A percentile compares a stretch with the other conserved stretches of the same genome.
phyloP scores from a whole-genome alignment of 2,888 invertebrate species.

The Phymatocera aterrima region DNA sequence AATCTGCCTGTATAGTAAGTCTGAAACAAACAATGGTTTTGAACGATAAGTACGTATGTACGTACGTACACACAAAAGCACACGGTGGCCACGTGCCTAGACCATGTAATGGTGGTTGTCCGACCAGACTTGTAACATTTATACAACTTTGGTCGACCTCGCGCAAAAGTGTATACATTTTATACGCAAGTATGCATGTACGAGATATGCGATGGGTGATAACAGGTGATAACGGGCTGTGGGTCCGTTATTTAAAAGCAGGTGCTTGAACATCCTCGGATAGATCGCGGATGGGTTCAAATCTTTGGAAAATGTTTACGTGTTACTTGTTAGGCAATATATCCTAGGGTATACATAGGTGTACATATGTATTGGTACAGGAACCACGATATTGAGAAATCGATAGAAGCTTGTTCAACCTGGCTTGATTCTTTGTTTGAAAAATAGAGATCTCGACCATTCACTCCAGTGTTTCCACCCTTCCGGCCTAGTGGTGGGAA shows the following conservation, averaged over 20 bases:
- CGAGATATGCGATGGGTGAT: neutral
- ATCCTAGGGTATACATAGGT: neutral
- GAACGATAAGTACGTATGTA: conserved; percentile 25
- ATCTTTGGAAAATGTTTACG: neutral
- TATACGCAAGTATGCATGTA: neutral
- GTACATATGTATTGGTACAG: too few relatives aligned
- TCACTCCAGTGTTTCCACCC: neutral
- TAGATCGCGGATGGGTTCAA: neutral
- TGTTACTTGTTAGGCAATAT: too few relatives aligned
- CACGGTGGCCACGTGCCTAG: conserved; percentile 14
- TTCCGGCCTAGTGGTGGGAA: neutral
- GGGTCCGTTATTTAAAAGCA: neutral
- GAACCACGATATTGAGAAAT: neutral
- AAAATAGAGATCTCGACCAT: neutral
- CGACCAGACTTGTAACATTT: neutral
- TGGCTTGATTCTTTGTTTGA: neutral
- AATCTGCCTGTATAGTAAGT: conserved; percentile 86
- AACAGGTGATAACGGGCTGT: conserved; percentile 3
- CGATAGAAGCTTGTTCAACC: neutral
- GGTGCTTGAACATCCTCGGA: neutral
- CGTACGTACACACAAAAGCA: neutral
- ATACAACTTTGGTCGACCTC: conserved; percentile 6
- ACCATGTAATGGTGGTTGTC: neutral
- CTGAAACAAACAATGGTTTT: conserved; percentile 76
- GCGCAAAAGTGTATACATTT: neutral